Conservation (phyloP, 2,888 invertebrate species). For the Hybos culiciformis region DNA sequence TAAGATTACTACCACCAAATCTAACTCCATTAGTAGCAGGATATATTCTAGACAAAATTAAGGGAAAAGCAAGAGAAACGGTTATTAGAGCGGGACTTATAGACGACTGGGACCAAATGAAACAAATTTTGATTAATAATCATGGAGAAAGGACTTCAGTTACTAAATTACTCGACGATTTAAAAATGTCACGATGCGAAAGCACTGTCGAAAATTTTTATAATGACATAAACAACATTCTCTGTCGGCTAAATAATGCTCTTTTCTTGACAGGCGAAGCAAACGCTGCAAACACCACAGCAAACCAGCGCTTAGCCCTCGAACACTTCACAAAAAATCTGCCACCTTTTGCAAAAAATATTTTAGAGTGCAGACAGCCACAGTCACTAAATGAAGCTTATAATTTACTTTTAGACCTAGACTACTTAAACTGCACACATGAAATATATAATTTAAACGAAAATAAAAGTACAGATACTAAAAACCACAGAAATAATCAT, state of each 20-base stretch:
- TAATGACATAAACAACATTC: constrained; percentile 2
- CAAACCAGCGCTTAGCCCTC: constrained; percentile 8
- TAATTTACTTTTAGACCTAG: constrained; percentile 3
- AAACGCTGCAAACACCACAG: background rate
- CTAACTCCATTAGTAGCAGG: constrained; percentile 2
- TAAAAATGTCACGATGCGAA: constrained; percentile 3
- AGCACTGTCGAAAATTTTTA: constrained; percentile 9
- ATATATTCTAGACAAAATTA: constrained; percentile 7
- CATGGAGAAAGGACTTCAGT: constrained; percentile 7
- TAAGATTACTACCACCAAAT: background rate
- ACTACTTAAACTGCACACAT: background rate
- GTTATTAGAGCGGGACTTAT: constrained; percentile 6
- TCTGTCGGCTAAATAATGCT: constrained; percentile 4
- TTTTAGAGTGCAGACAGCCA: constrained; percentile 5
- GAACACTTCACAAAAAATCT: constrained; percentile 8
- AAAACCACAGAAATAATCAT: background rate
- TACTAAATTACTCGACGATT: constrained; percentile 3
- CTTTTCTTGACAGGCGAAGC: background rate
- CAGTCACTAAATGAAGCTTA: constrained; percentile 3
- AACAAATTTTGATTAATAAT: constrained; percentile 3
- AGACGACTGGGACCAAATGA: constrained; percentile 6
- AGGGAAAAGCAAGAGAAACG: constrained; percentile 4
- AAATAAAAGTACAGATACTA: background rate
- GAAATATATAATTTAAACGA: background rate
- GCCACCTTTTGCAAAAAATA: constrained; percentile 6